Base-by-base conservation (phyloP, 2,113 vertebrate genomes). In the Vicugna pacos region DNA sequence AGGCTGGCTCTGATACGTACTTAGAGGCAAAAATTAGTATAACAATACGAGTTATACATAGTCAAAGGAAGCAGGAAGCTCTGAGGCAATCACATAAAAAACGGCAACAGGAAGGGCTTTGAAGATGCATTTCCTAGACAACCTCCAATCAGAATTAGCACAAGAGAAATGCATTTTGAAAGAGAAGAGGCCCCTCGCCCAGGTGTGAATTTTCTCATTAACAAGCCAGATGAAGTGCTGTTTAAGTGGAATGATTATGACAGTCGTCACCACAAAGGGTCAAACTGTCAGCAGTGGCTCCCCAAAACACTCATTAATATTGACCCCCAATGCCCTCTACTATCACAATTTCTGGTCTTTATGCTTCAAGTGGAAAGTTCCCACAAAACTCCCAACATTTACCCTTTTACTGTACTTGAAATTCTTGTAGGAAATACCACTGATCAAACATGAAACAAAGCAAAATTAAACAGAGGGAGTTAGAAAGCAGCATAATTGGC, bases 21-120 rank as follows among this genome's bases (percentile, higher is more conserved):
- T n/a, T 52, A 94, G 56, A 50, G 9, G 64, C 46, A 93, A 95
- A 76, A 82, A 92, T 58, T 26, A 77, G 84, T 15, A 65, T 69
- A 62, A 86, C 92, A 96, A 93, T 35, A 35, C 19, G 64, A 90
- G 65, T 72, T 94, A 91, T 73, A 95, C 70, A 87, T 77, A 81
- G 32, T 92, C 64, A 95, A 62, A 93, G 46, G 70, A 88, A 95
- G 50, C 32, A 91, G 52, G 52, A 90, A 69, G 17, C 46, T 76
- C 62, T 92, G 32, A 95, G 79, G 92, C n/a, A 94, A 91, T 95
- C 42, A 58, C 4, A 48, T 35, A 60, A 94, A 3, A 60, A 86
- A 86, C 12, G 26, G 56, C n/a, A 75, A 54, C 7, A 60, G 50
- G 26, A 93, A 70, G 38, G 52, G 56, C 28, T 80, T 80, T 88